A percentile compares a stretch with the other conserved stretches of the same genome.
phyloP scores from a whole-genome alignment of 2,113 vertebrate species.

The Sclerurus mexicanus region DNA sequence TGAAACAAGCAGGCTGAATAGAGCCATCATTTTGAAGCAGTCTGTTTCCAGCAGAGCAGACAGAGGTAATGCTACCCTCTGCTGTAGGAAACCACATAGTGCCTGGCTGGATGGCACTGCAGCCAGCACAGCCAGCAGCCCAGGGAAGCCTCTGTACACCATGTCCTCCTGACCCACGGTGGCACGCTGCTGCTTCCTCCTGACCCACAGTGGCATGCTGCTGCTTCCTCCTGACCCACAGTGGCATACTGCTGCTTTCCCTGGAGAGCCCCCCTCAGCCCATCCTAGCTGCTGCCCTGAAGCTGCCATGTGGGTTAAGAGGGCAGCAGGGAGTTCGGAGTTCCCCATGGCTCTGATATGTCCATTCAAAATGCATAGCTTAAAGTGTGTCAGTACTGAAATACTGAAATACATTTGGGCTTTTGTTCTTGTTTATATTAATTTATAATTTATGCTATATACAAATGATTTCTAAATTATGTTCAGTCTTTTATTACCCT shows the following conservation, averaged over 20 bases:
- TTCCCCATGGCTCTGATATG: not conserved
- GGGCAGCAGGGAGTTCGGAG: fast-evolving
- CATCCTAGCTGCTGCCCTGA: not conserved
- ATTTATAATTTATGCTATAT: not conserved
- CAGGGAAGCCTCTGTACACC: not conserved
- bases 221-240: too few species aligned
- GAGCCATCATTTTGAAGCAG: not conserved
- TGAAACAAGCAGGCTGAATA: not conserved
- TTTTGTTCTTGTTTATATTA: not conserved
- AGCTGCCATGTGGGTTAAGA: fast-evolving
- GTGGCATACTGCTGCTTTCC: fast-evolving
- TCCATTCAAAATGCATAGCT: not conserved
- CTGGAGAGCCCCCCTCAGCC: not conserved
- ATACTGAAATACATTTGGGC: not conserved
- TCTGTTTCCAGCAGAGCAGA: not conserved
- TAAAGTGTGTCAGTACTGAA: not conserved
- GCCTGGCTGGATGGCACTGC: fast-evolving
- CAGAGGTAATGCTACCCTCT: not conserved
- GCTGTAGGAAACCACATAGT: not conserved
- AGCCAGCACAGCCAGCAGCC: not conserved
- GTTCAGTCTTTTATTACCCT: not conserved
- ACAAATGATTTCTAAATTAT: not conserved
- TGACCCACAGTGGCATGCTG: fast-evolving
- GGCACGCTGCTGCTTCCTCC: too few species aligned
- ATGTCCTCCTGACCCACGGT: fast-evolving